Evolutionary conservation across 2,797 vertebrate genomes (phyloP).

Genomic region (Neoniphon sammara): DNA sequence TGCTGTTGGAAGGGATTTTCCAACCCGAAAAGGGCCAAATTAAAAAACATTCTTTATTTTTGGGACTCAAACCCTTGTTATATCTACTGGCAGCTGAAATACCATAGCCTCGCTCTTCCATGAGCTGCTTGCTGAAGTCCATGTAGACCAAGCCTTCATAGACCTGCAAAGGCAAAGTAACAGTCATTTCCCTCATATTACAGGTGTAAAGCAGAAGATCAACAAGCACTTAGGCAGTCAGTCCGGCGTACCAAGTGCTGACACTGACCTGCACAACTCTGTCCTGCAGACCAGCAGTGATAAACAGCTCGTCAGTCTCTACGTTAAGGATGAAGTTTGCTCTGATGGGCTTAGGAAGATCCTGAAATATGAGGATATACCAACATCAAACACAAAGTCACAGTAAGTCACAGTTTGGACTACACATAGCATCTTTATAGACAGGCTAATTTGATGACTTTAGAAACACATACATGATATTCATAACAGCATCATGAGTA

Average conservation of each 20-base stretch:
- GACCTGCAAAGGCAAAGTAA: constrained; percentile 72
- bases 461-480: not conserved
- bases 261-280: constrained; percentile 85
- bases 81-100: constrained; percentile 19
- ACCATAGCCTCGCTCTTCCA: constrained; percentile 86
- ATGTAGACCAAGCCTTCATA: constrained; percentile 89
- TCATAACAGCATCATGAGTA: no score
- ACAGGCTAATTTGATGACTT: not conserved
- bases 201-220: not conserved
- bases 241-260: not conserved
- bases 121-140: constrained; percentile 85
- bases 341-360: constrained; percentile 83
- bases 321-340: constrained; percentile 88
- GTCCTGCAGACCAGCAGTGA: constrained; percentile 88
- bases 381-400: no score
- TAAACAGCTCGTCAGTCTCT: constrained; percentile 88
- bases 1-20: no score
- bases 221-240: not conserved
- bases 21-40: no score
- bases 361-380: constrained; percentile 65
- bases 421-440: no score
- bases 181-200: not conserved
- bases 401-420: no score
- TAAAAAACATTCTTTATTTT: no score
- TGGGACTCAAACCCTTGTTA: no score